These are phyloP conservation scores for Mus spicilegus DNA, from an alignment of 2,113 vertebrate species.

Conservation along the genomic window DNA sequence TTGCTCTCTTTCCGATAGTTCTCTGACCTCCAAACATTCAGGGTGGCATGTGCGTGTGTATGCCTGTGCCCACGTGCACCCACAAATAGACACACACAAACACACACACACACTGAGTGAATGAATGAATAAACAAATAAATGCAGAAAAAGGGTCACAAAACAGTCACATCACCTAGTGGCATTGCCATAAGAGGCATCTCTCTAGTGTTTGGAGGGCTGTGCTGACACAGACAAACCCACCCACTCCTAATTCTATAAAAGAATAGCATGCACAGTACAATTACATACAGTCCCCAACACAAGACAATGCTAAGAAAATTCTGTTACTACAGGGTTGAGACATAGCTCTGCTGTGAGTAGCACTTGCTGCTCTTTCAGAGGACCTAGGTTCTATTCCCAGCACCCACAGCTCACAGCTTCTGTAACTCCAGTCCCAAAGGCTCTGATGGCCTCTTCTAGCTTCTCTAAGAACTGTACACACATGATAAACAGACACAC, in stretches of 20 bases:
- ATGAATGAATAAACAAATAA: too few relatives aligned
- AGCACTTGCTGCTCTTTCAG: neutral
- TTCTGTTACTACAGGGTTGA: neutral
- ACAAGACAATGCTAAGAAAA: neutral
- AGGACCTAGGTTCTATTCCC: neutral
- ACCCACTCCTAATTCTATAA: neutral
- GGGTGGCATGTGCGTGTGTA: neutral
- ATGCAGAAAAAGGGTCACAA: neutral
- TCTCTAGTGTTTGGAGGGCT: neutral
- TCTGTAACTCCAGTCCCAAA: neutral
- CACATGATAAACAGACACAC: neutral
- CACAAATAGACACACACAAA: neutral
- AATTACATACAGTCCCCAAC: neutral
- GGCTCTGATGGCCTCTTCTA: neutral
- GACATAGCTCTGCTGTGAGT: neutral
- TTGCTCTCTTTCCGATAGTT: neutral
- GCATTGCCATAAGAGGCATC: rapidly evolving
- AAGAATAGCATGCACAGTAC: neutral
- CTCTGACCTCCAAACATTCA: neutral
- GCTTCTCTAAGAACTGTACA: too few relatives aligned
- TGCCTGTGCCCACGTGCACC: too few relatives aligned
- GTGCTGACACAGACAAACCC: neutral
- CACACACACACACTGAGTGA: neutral
- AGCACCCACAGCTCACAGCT: neutral
- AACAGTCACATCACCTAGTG: neutral